Base-by-base conservation (phyloP, 37 sponge, comb jelly and placozoan species). In the Tethya wilhelma region DNA sequence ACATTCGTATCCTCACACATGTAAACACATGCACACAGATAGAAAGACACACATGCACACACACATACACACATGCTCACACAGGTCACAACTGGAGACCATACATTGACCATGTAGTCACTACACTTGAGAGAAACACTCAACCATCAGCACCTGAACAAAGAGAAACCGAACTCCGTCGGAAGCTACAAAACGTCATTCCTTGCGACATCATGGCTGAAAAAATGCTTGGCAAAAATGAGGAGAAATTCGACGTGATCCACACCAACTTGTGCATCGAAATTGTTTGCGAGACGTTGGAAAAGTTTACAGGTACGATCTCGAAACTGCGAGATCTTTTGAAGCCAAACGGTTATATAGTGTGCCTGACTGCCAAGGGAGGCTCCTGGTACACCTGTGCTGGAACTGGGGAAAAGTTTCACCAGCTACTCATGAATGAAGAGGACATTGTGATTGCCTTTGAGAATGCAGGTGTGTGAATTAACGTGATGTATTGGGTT, bases 201-300 rank as follows among this genome's bases (percentile, higher is more conserved):
- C 75, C 59, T 4, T 75, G 75, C 28, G 55, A 75, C 28, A 20
- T 59, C 40, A 57, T 25, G 26, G n/a, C 29, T 3, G 59, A 58
- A 5, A 33, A 33, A n/a, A 20, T 38, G 1, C 33, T 75, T 20
- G 42, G 33, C 32, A 9, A 9, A 9, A 30, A 38, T 49, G 46
- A 43, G 5, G 39, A 46, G 5, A 72, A 53, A 23, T 53, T 53
- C 17, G 75, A 75, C 56, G 40, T 75, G 22, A 19, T 75, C 11
- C 75, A 75, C 11, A 75, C 60, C 20, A 75, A 75, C 37, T 42
- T 75, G 2, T 75, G 75, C 25, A 59, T 75, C 4, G 75, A 75
- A 36, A 33, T 59, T 14, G 75, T 36, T 14, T 75, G 75, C 40
- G 75, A 75, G 2, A 19, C 58, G 1, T 22, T 23, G 4, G 75